A percentile compares a stretch with the other conserved stretches of the same genome.
Conservation (phyloP, 2,888 invertebrate genomes). For the Scrobipalpa costella region DNA sequence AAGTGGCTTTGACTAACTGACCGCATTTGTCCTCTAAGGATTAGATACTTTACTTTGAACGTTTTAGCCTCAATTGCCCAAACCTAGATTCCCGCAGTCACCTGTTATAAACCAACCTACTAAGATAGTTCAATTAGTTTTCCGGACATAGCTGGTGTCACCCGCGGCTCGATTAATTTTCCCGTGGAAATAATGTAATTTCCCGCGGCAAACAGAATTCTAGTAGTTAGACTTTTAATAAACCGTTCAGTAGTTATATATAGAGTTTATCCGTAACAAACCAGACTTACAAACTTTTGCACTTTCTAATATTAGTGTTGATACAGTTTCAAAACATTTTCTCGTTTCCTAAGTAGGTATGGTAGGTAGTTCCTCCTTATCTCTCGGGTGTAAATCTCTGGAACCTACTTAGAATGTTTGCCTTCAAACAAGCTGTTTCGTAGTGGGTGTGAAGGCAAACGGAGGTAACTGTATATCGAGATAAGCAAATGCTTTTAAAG, state of each 20-base stretch:
- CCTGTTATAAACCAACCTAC: too few relatives aligned
- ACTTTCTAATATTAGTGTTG: too few relatives aligned
- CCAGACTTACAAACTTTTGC: too few relatives aligned
- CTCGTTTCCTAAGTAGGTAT: neutral
- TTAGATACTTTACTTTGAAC: slow-evolving; percentile 30
- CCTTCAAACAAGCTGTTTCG: slow-evolving; percentile 50
- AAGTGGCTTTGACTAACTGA: slow-evolving; percentile 49
- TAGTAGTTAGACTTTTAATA: too few relatives aligned
- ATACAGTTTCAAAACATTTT: too few relatives aligned
- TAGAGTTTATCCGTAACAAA: too few relatives aligned
- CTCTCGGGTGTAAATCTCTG: slow-evolving; percentile 34
- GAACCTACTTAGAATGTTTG: slow-evolving; percentile 44
- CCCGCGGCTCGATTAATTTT: too few relatives aligned
- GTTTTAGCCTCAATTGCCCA: slow-evolving; percentile 20
- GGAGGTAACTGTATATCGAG: slow-evolving; percentile 58
- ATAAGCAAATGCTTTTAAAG: slow-evolving; percentile 45
- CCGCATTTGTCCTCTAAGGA: slow-evolving; percentile 42
- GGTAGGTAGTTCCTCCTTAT: slow-evolving; percentile 3
- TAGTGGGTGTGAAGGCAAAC: slow-evolving; percentile 52
- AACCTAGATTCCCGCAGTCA: neutral
- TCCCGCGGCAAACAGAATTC: too few relatives aligned
- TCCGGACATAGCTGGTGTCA: too few relatives aligned
- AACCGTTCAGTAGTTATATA: too few relatives aligned
- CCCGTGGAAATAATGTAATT: too few relatives aligned
- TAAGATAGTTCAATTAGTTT: too few relatives aligned